A percentile compares a stretch with the other conserved stretches of the same genome.
These are phyloP conservation scores for Galleria mellonella DNA, from an alignment of 1,140 invertebrate genomes.

Conservation along the genomic window DNA sequence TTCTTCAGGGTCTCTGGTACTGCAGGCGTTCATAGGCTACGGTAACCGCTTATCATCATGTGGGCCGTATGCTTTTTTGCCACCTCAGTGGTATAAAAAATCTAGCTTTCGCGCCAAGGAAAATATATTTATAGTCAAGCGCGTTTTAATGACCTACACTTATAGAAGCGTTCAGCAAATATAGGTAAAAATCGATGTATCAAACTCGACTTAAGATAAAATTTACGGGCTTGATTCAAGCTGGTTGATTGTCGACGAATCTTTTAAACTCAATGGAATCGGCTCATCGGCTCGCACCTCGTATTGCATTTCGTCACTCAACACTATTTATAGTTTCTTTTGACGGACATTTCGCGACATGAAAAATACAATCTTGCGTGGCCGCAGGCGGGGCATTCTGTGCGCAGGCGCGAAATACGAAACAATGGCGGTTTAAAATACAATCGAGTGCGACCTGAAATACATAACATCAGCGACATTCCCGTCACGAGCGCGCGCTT, in stretches of 20 bases:
- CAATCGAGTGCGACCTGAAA: constrained; percentile 63
- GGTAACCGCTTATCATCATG: too few relatives aligned
- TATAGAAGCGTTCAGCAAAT: too few relatives aligned
- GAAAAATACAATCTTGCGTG: constrained; percentile 10
- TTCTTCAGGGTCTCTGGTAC: neutral
- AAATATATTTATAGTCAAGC: too few relatives aligned
- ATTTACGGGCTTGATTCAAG: too few relatives aligned
- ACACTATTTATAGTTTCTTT: constrained; percentile 24
- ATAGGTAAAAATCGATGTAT: too few relatives aligned
- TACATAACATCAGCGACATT: constrained; percentile 59
- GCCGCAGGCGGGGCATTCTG: constrained; percentile 29
- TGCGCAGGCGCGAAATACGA: constrained; percentile 58
- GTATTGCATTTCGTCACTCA: constrained; percentile 6
- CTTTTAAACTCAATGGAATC: too few relatives aligned
- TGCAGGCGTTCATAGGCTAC: neutral
- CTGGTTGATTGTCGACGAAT: too few relatives aligned
- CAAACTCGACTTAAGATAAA: too few relatives aligned
- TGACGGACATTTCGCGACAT: constrained; percentile 18
- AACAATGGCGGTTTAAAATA: constrained; percentile 68
- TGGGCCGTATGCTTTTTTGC: too few relatives aligned
- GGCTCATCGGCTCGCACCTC: neutral
- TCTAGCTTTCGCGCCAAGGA: too few relatives aligned
- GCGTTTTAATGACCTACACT: too few relatives aligned
- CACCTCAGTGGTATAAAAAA: too few relatives aligned
- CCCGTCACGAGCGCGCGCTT: constrained; percentile 58